These are phyloP conservation scores for Xyrauchen texanus DNA, from an alignment of 2,113 vertebrate species.

Conservation along the genomic window DNA sequence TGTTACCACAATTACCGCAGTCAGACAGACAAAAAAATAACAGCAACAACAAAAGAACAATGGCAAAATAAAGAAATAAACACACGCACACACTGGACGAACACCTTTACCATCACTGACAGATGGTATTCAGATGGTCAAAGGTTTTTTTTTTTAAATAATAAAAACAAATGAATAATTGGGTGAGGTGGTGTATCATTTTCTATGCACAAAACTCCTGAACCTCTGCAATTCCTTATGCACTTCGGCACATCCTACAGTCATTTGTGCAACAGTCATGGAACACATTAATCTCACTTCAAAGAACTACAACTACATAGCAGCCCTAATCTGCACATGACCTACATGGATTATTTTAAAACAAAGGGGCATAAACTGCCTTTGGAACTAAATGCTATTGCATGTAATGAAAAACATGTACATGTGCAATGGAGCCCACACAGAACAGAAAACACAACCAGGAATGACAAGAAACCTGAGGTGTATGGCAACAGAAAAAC, in stretches of 20 bases:
- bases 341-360: neutral
- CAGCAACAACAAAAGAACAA: conserved; percentile 50
- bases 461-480: conserved; percentile 1
- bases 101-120: conserved; percentile 11
- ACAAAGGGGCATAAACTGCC: neutral
- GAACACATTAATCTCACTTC: neutral
- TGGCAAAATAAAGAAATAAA: conserved; percentile 55
- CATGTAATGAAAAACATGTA: neutral
- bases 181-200: neutral
- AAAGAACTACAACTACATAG: neutral
- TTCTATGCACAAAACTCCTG: neutral
- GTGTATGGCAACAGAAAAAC: neutral
- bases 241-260: neutral
- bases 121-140: neutral
- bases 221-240: neutral
- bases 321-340: neutral
- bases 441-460: neutral
- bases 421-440: neutral
- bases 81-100: conserved; percentile 21
- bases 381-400: neutral
- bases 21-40: conserved; percentile 72
- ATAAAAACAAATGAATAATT: neutral
- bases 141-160: neutral
- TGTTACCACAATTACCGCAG: conserved; percentile 77
- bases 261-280: neutral